These are phyloP conservation scores for Altica lythri DNA, from an alignment of 2,888 invertebrate species.

Conservation along the genomic window DNA sequence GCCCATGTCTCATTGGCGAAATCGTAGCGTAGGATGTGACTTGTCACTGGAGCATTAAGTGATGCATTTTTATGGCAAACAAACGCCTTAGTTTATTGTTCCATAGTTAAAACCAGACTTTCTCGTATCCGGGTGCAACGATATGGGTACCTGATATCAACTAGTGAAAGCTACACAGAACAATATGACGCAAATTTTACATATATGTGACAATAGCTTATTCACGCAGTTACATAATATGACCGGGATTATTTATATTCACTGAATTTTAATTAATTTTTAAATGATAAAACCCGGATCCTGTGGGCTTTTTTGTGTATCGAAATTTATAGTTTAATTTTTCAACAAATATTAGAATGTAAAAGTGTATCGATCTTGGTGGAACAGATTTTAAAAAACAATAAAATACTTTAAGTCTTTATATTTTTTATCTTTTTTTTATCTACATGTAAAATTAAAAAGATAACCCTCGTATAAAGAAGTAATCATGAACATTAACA, in stretches of 20 bases:
- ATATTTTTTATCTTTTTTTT: too few relatives aligned
- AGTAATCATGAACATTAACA: too few relatives aligned
- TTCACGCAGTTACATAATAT: constrained; percentile 28
- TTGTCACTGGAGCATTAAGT: constrained; percentile 2
- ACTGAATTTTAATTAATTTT: constrained; percentile 28
- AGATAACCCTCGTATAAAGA: too few relatives aligned
- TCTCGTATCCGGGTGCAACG: constrained; percentile 46
- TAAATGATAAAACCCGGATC: constrained; percentile 26
- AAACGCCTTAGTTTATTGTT: constrained; percentile 17
- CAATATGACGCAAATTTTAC: constrained; percentile 32
- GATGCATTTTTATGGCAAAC: constrained; percentile 15
- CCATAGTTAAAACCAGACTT: constrained; percentile 33
- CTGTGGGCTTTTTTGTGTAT: too few relatives aligned
- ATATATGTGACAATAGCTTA: constrained; percentile 32
- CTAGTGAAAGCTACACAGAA: constrained; percentile 43
- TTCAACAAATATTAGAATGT: too few relatives aligned
- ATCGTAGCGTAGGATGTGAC: not conserved
- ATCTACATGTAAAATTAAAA: too few relatives aligned
- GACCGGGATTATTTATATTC: constrained; percentile 20
- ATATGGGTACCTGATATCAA: constrained; percentile 45
- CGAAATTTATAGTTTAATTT: too few relatives aligned
- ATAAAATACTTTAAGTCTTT: too few relatives aligned
- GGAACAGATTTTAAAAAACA: too few relatives aligned
- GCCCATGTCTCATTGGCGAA: not conserved
- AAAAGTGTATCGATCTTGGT: too few relatives aligned